A percentile compares a stretch with the other conserved stretches of the same genome.
phyloP scores from a whole-genome alignment of 2,797 vertebrate species.

The Ptychobarbus kaznakovi region DNA sequence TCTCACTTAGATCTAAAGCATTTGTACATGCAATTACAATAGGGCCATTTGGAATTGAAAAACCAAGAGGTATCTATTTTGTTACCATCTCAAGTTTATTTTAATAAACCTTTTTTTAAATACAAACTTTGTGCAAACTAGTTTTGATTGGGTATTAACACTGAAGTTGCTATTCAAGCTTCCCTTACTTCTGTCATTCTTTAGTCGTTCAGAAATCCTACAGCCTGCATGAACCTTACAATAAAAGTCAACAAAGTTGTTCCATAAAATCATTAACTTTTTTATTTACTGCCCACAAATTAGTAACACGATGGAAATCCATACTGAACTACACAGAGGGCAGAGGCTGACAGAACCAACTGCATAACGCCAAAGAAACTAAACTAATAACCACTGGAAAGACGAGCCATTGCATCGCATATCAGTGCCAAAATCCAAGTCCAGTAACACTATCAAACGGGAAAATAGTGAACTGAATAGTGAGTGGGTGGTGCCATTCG shows the following conservation, averaged over 20 bases:
- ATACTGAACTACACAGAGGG: background rate
- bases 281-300: constrained; percentile 25
- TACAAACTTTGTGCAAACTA: too few species aligned
- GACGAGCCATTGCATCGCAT: background rate
- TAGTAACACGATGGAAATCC: background rate
- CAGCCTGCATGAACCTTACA: background rate
- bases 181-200: background rate
- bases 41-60: background rate
- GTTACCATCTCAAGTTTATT: too few species aligned
- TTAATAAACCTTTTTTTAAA: too few species aligned
- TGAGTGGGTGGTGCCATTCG: constrained; percentile 28
- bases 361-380: constrained; percentile 10
- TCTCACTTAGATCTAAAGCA: background rate
- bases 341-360: background rate
- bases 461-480: constrained; percentile 33
- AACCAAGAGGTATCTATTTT: background rate
- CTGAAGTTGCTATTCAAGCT: background rate
- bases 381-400: constrained; percentile 22
- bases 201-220: background rate
- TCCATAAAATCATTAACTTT: background rate
- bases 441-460: constrained; percentile 20
- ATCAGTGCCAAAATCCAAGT: constrained; percentile 16
- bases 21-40: background rate
- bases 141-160: too few species aligned
- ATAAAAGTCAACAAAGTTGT: background rate